Conservation (phyloP, 2,113 vertebrate species). For the Columbina picui region DNA sequence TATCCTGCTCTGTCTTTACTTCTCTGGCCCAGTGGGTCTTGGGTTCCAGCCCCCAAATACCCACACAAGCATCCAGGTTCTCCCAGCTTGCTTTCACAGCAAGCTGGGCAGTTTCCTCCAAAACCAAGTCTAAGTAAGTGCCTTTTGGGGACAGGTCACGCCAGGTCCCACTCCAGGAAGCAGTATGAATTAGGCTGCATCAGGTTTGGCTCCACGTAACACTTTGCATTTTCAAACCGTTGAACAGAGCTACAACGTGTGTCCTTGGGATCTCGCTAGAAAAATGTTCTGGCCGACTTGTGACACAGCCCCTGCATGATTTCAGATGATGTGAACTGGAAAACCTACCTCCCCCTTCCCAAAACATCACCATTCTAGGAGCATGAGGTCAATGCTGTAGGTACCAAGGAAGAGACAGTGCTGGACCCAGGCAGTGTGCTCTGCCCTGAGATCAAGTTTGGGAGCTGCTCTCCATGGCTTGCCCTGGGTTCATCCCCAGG, state of each 20-base stretch:
- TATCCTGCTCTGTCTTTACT: background rate
- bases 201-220: background rate
- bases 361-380: background rate
- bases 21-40: rapidly evolving
- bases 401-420: background rate
- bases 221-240: background rate
- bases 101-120: background rate
- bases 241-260: background rate
- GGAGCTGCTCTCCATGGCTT: background rate
- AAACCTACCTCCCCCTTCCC: background rate
- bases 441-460: background rate
- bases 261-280: background rate
- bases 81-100: background rate
- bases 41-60: background rate
- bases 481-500: background rate
- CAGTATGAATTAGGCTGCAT: background rate
- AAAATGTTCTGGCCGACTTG: background rate
- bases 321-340: background rate
- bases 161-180: background rate
- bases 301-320: background rate
- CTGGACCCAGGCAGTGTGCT: background rate
- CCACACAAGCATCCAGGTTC: background rate
- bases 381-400: too few relatives aligned
- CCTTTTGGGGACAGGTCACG: background rate
- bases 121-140: background rate